Percentiles rank a stretch among this genome's conserved stretches.
These are phyloP conservation scores for Synergus itoensis DNA, from an alignment of 2,888 invertebrate species.

Conservation along the genomic window DNA sequence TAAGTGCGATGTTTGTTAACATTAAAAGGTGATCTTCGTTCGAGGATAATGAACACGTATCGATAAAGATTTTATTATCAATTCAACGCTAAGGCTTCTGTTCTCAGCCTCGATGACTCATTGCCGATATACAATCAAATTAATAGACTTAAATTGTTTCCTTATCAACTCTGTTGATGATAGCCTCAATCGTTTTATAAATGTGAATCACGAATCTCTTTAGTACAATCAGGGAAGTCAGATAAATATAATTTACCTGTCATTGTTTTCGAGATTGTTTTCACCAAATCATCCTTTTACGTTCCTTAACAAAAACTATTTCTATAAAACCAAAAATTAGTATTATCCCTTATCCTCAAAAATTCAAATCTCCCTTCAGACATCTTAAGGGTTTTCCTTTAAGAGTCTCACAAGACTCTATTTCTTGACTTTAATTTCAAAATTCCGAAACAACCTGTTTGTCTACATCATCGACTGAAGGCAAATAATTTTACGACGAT, in stretches of 20 bases:
- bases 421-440: neutral
- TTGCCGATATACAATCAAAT: neutral
- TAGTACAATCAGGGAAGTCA: neutral
- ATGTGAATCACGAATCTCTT: neutral
- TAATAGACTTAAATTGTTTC: neutral
- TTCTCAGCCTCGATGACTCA: neutral
- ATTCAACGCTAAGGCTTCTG: neutral
- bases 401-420: neutral
- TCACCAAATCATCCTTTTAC: neutral
- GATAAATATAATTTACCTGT: neutral
- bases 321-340: neutral
- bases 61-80: neutral
- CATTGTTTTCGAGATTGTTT: neutral
- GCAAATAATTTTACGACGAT: slow-evolving; percentile 10
- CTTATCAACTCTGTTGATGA: neutral
- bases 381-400: too few species aligned
- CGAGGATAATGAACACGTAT: neutral
- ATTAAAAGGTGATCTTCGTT: neutral
- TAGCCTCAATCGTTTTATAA: neutral
- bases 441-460: slow-evolving; percentile 7
- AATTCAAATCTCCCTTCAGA: neutral
- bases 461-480: slow-evolving; percentile 12
- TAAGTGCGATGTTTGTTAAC: neutral
- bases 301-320: neutral
- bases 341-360: too few species aligned